A percentile compares a stretch with the other conserved stretches of the same genome.
phyloP scores from a whole-genome alignment of 2,888 invertebrate genomes.

The Gandaritis pyraliata region DNA sequence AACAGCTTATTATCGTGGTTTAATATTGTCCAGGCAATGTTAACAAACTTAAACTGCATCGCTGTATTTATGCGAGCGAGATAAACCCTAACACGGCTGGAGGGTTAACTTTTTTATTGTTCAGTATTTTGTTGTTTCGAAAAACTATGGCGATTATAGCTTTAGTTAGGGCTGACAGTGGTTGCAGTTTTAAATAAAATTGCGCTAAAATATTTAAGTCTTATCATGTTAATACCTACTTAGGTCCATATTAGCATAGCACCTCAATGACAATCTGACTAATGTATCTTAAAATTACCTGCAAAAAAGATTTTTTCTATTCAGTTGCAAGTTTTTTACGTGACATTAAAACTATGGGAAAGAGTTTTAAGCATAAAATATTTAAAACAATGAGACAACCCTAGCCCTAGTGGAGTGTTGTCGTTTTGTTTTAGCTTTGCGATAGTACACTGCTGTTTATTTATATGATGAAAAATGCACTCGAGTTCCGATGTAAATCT shows the following conservation, averaged over 20 bases:
- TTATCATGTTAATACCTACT: too few species aligned
- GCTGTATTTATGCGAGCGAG: conserved; percentile 66
- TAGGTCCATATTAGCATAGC: too few species aligned
- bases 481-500: conserved; percentile 19
- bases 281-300: too few species aligned
- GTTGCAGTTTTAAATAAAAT: too few species aligned
- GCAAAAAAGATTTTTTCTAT: too few species aligned
- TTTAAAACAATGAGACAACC: conserved; percentile 8
- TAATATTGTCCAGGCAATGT: conserved; percentile 68
- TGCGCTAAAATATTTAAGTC: too few species aligned
- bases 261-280: too few species aligned
- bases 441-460: conserved; percentile 42
- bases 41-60: conserved; percentile 68
- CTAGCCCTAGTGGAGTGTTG: conserved; percentile 14
- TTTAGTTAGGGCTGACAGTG: conserved; percentile 19
- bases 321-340: too few species aligned
- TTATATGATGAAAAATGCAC: conserved; percentile 36
- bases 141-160: conserved; percentile 57
- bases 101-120: conserved; percentile 65
- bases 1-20: conserved; percentile 70
- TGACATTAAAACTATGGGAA: too few species aligned
- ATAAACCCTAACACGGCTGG: conserved; percentile 64
- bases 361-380: too few species aligned
- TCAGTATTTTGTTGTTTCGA: conserved; percentile 63
- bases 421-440: conserved; percentile 46